phyloP scores from a whole-genome alignment of 2,797 vertebrate species.

The Megalops cyprinoides region DNA sequence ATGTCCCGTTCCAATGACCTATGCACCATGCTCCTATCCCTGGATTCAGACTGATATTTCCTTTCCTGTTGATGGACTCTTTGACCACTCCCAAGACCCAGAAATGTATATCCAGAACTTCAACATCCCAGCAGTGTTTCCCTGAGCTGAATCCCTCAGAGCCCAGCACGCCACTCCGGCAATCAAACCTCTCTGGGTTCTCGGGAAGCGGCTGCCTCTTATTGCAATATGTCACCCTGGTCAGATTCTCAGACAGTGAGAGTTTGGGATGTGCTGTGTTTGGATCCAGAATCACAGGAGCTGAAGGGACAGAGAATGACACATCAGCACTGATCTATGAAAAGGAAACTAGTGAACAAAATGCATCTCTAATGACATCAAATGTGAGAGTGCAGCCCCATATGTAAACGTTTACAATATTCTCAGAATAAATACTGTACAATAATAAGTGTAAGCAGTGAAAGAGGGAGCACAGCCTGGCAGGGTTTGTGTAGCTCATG shows the following conservation, averaged over 20 bases:
- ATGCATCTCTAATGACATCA: no score
- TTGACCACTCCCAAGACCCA: conserved; percentile 78
- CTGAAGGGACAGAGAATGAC: no score
- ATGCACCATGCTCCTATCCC: not conserved
- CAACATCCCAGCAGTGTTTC: conserved; percentile 78
- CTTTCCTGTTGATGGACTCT: conserved; percentile 75
- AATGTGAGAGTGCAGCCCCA: not conserved
- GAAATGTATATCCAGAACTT: conserved; percentile 75
- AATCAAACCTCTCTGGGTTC: conserved; percentile 73
- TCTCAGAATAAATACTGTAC: not conserved
- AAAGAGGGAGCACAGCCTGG: not conserved
- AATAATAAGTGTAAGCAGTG: not conserved
- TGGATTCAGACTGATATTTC: conserved; percentile 31
- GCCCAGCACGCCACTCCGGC: conserved; percentile 73
- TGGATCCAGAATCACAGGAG: conserved; percentile 73
- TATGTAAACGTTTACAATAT: not conserved
- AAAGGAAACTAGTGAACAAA: no score
- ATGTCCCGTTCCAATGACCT: not conserved
- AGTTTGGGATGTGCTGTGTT: conserved; percentile 78
- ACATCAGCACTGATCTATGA: no score
- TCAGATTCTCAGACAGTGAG: conserved; percentile 73
- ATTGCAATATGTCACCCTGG: conserved; percentile 63
- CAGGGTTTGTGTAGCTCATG: no score
- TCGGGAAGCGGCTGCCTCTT: conserved; percentile 74
- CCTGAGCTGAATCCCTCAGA: conserved; percentile 63